Evolutionary conservation across 2,113 vertebrate species (phyloP).

Genomic region (Notothenia coriiceps): DNA sequence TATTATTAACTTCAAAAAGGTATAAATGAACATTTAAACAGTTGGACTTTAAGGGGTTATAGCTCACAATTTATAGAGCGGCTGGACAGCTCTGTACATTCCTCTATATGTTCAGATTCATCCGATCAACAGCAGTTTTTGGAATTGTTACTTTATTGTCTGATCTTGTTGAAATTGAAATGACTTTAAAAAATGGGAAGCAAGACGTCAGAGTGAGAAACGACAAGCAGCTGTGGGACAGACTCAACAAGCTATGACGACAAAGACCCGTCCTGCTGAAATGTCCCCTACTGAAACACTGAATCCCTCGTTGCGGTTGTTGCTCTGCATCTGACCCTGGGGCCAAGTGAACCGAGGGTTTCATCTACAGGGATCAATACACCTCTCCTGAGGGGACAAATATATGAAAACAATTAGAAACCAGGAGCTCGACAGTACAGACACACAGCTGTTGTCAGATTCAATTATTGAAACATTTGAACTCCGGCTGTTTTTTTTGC

Average conservation of each 20-base stretch:
- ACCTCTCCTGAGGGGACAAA: neutral
- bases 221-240: neutral
- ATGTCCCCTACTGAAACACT: fast-evolving
- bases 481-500: too few species aligned
- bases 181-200: neutral
- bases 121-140: neutral
- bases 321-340: neutral
- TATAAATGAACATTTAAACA: too few species aligned
- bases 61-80: too few species aligned
- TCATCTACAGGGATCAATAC: slow-evolving; percentile 9
- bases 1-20: too few species aligned
- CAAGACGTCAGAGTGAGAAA: neutral
- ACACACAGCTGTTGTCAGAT: neutral
- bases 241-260: neutral
- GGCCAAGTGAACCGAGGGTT: neutral
- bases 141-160: neutral
- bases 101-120: neutral
- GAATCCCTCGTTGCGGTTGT: slow-evolving; percentile 1
- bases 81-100: too few species aligned
- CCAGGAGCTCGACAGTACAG: neutral
- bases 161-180: neutral
- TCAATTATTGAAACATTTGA: neutral
- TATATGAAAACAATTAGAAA: neutral
- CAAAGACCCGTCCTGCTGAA: neutral
- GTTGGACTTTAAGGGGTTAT: neutral